A percentile compares a stretch with the other conserved stretches of the same genome.
These are phyloP conservation scores for Rana temporaria DNA, from an alignment of 2,113 vertebrate genomes.

Conservation along the genomic window DNA sequence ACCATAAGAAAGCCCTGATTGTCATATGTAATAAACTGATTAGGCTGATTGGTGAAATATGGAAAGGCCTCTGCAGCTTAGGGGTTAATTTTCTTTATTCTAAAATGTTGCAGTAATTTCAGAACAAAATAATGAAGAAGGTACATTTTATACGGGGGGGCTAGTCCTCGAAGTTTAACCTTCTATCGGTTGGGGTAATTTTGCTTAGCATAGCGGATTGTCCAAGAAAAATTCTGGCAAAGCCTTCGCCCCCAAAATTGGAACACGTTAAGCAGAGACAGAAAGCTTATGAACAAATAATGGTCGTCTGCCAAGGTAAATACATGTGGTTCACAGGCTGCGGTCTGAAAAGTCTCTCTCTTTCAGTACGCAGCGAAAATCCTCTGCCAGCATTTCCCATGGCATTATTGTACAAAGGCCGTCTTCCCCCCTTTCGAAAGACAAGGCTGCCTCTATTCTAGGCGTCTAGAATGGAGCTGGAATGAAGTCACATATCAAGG, in stretches of 20 bases:
- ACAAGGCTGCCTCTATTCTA: constrained; percentile 81
- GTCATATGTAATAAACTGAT: too few species aligned
- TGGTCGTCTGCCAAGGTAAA: constrained; percentile 92
- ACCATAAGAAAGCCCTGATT: too few species aligned
- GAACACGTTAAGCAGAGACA: constrained; percentile 94
- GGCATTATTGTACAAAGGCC: constrained; percentile 91
- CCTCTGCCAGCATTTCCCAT: constrained; percentile 87
- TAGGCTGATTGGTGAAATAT: too few species aligned
- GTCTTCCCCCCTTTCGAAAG: constrained; percentile 85
- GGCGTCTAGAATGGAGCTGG: constrained; percentile 73
- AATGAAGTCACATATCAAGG: constrained; percentile 75
- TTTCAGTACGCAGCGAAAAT: constrained; percentile 87
- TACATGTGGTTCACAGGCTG: constrained; percentile 95
- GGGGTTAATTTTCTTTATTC: too few species aligned
- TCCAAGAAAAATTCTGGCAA: constrained; percentile 93
- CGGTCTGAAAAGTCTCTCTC: constrained; percentile 91
- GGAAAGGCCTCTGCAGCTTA: too few species aligned
- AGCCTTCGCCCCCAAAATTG: constrained; percentile 82
- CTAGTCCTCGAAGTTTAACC: constrained; percentile 67
- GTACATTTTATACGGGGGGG: too few species aligned
- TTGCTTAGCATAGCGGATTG: constrained; percentile 94
- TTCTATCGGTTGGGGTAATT: constrained; percentile 84
- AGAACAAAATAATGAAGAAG: too few species aligned
- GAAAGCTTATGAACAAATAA: constrained; percentile 97
- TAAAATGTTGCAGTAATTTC: too few species aligned